These are phyloP conservation scores for Sebastes iracundus DNA, from an alignment of 2,797 vertebrate species.

Conservation along the genomic window DNA sequence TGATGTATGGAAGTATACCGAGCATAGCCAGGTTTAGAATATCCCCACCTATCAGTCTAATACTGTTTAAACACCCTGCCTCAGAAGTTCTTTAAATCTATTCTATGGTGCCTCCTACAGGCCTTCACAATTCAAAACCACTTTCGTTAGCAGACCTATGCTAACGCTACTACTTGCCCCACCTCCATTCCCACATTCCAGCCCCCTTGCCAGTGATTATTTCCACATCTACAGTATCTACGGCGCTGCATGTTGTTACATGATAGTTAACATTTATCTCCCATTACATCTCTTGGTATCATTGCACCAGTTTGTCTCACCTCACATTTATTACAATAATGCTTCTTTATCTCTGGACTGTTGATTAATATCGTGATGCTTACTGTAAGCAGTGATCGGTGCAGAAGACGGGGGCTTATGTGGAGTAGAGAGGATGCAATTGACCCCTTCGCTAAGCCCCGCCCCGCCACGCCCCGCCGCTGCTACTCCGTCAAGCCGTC, in stretches of 20 bases:
- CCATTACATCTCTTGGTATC: conserved; percentile 4
- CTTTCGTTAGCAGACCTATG: background rate
- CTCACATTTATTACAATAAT: background rate
- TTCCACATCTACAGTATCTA: conserved; percentile 15
- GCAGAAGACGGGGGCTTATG: conserved; percentile 7
- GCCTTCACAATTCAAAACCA: conserved; percentile 22
- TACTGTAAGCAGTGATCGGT: background rate
- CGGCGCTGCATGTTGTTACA: conserved; percentile 18
- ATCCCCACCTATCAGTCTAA: conserved; percentile 30
- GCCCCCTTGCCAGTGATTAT: conserved; percentile 10
- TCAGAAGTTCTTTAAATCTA: background rate
- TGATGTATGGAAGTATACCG: conserved; percentile 19
- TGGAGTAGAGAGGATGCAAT: background rate
- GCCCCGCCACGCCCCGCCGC: too few species aligned
- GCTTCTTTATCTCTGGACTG: conserved; percentile 1
- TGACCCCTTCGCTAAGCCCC: too few species aligned
- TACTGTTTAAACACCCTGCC: conserved; percentile 1
- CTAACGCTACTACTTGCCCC: background rate
- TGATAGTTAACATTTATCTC: background rate
- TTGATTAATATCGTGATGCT: background rate
- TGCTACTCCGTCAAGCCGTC: too few species aligned
- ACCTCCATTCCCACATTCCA: conserved; percentile 9
- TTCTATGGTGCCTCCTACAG: conserved; percentile 2
- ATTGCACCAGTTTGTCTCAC: background rate
- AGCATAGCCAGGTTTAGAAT: conserved; percentile 33